Base-by-base conservation (phyloP, 2,888 invertebrate species). In the Periphyllus acericola region DNA sequence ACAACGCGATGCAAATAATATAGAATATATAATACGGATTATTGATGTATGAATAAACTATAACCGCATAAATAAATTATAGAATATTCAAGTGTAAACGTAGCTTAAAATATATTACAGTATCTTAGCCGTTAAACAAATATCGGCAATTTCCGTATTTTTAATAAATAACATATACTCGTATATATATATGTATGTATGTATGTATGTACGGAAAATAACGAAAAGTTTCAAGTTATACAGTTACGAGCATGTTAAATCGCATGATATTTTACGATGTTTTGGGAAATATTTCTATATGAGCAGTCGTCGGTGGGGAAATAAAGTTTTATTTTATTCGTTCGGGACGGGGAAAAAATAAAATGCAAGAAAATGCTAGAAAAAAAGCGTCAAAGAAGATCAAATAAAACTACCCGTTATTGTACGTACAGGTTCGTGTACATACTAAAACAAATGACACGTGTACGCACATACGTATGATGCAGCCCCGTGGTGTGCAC, bases 251-350 rank as follows among this genome's bases (percentile, higher is more conserved):
- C 17, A 19, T 36, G 52, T 32, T 78, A 52, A 78, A 78, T 78
- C 29, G 32, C 46, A 29, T 52, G 29, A 78, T 52, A 4, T 52
- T 32, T 78, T 29, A 52, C 29, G 52, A 52, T 40, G 19, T 52
- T 78, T 78, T 52, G 9, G 36, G 36, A 78, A 46, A 40, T 52
- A 52, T 78, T 78, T 32, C 29, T 17, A 78, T 78, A 78, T 5
- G 9, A 60, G n/a, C 9, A 75, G 74, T 76, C 40, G 46, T 76
- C n/a, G 46, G 75, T 1, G n/a, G 17, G n/a, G 32, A 78, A 46
- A 40, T 11, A 78, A 29, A 52, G 76, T 76, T 78, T 32, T 52
- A n/a, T 52, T 32, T 9, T 32, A 29, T 29, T n/a, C 9, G 0
- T 4, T 17, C 21, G 29, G 11, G 52, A 78, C 21, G 0, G 52